Evolutionary conservation across 2,113 vertebrate genomes (phyloP), one percentile per base, ranked within the genome.

Genomic region (Butastur rufipennis): DNA sequence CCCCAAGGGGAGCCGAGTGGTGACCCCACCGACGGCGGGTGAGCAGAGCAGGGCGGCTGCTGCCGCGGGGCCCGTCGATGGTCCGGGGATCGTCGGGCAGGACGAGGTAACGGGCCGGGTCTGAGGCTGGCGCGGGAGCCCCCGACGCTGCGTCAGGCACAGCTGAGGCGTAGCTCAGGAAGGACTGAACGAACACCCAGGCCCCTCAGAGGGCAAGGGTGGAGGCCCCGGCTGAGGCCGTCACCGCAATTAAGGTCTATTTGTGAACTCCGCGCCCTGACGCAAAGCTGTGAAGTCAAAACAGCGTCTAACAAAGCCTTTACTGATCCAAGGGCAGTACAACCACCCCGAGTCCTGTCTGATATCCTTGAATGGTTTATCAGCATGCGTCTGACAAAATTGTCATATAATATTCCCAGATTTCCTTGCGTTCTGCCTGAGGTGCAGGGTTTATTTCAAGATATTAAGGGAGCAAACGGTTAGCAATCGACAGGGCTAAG

Each of bases 41-140:
- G 59, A 82, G 55, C 71, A 32, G 53, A 11, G 11, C 34, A 27
- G 47, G 11, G 11, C 23, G 38, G 36, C 27, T 38, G 15, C 43
- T 13, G 29, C 40, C 50, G 7, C 0, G 0, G 8, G 7, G 17
- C 17, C 50, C 11, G 0, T 16, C 0, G 1, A 12, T 29, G 27
- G 36, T 12, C 36, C 8, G 3, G 55, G 50, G 34, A 20, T 23
- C 45, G 6, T 31, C 5, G 9, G 63, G 45, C 20, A 40, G 31
- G 13, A 50, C 21, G 45, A 0, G 0, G 58, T 22, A 34, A 81
- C 9, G 20, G 25, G 55, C 48, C 18, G 23, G 40, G 56, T 29
- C 32, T 5, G 6, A 61, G 29, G 14, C 19, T 55, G n/a, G 18
- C 9, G 9, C 22, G 10, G 62, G 19, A 58, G 66, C 25, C 27